A percentile compares a stretch with the other conserved stretches of the same genome.
phyloP scores from a whole-genome alignment of 2,888 invertebrate genomes.

The Oxyscelio sp. region DNA sequence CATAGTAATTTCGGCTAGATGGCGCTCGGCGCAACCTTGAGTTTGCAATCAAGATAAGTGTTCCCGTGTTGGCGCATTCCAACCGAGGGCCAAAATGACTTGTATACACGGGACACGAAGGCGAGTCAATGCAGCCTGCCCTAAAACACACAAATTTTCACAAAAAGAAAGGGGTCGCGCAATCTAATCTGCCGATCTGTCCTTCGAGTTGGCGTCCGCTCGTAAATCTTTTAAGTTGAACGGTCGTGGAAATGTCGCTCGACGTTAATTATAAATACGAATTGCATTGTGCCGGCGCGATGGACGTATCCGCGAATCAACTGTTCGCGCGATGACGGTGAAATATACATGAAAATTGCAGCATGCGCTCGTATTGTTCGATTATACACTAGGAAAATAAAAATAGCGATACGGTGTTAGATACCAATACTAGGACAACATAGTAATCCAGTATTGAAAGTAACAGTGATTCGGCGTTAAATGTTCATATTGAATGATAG shows the following conservation, averaged over 20 bases:
- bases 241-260: background rate
- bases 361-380: too few species aligned
- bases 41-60: conserved; percentile 53
- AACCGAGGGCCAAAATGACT: conserved; percentile 27
- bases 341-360: conserved; percentile 37
- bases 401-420: too few species aligned
- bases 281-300: conserved; percentile 5
- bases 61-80: conserved; percentile 19
- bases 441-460: too few species aligned
- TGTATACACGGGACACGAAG: conserved; percentile 38
- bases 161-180: background rate
- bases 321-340: background rate
- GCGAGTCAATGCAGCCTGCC: conserved; percentile 18
- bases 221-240: conserved; percentile 6
- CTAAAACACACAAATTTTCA: conserved; percentile 47
- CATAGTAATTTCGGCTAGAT: too few species aligned
- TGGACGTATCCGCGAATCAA: conserved; percentile 29
- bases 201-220: background rate
- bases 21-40: conserved; percentile 9
- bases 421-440: too few species aligned
- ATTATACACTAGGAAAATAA: too few species aligned
- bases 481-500: too few species aligned
- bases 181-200: conserved; percentile 56
- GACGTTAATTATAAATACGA: conserved; percentile 43
- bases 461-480: too few species aligned